Percentiles rank a stretch among this genome's conserved stretches.
Conservation (phyloP, 2,113 vertebrate species). For the Hipposideros armiger region DNA sequence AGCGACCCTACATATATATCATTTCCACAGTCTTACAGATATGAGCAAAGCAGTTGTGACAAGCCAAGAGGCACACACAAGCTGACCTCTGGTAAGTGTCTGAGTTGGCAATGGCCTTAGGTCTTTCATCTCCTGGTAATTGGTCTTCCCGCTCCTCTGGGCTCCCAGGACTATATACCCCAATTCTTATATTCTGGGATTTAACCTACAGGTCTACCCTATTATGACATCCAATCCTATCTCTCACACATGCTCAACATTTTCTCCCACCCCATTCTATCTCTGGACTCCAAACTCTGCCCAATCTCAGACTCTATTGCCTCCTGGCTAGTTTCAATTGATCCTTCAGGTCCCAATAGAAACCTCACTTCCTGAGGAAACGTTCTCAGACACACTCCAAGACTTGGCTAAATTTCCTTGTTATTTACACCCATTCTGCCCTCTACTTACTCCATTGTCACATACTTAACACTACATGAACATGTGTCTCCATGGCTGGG, state of each 20-base stretch:
- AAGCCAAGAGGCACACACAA: background rate
- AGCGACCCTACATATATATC: background rate
- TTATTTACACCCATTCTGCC: background rate
- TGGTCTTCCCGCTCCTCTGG: background rate
- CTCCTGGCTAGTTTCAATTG: background rate
- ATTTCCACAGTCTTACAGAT: background rate
- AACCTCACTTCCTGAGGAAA: background rate
- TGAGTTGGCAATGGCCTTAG: background rate
- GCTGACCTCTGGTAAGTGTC: background rate
- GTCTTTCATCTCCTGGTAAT: background rate
- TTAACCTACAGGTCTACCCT: background rate
- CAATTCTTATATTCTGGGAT: background rate
- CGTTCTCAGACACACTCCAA: background rate
- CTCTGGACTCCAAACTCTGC: background rate
- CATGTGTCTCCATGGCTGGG: background rate
- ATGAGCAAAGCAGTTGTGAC: background rate
- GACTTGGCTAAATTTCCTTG: background rate
- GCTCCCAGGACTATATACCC: background rate
- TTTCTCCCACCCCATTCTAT: background rate
- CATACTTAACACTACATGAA: background rate
- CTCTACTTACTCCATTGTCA: background rate
- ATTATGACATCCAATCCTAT: background rate
- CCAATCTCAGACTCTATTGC: background rate
- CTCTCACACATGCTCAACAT: background rate
- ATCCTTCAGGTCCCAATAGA: background rate